Conservation (phyloP, 2,797 vertebrate genomes). For the Liparis tanakae region DNA sequence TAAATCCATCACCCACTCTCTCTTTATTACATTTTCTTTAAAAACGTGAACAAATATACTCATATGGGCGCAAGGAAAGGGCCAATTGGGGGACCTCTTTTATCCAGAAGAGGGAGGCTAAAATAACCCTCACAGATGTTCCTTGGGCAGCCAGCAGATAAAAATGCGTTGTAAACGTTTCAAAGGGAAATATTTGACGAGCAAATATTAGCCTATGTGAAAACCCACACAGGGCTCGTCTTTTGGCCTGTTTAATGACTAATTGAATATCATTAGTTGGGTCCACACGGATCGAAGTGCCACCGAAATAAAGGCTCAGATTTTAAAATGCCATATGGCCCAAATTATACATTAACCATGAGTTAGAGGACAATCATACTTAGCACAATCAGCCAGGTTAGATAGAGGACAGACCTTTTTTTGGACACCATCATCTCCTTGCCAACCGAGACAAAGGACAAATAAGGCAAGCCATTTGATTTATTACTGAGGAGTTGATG, state of each 20-base stretch:
- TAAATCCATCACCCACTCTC: constrained; percentile 85
- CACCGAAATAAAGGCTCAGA: constrained; percentile 83
- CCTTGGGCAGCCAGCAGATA: constrained; percentile 84
- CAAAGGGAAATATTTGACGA: constrained; percentile 97
- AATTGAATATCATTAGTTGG: constrained; percentile 94
- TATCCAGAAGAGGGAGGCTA: constrained; percentile 80
- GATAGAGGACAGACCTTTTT: constrained; percentile 70
- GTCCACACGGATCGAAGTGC: constrained; percentile 87
- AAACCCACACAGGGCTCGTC: constrained; percentile 83
- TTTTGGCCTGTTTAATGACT: constrained; percentile 90
- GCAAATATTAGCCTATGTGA: constrained; percentile 95
- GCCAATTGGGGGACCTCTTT: constrained; percentile 82
- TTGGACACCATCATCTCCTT: constrained; percentile 84
- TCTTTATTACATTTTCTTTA: constrained; percentile 88
- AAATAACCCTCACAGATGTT: constrained; percentile 89
- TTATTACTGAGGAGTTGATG: constrained; percentile 62
- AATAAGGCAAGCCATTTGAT: constrained; percentile 65
- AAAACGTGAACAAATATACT: constrained; percentile 91
- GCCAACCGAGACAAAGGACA: constrained; percentile 79
- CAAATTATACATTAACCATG: constrained; percentile 98
- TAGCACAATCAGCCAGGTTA: constrained; percentile 71
- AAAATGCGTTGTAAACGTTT: constrained; percentile 90
- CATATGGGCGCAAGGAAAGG: constrained; percentile 72
- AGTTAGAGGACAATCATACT: constrained; percentile 79
- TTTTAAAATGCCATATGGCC: constrained; percentile 94